Percentiles rank a stretch among this genome's conserved stretches.
phyloP scores from a whole-genome alignment of 2,888 invertebrate species.

The Dicranocentrus wangi region DNA sequence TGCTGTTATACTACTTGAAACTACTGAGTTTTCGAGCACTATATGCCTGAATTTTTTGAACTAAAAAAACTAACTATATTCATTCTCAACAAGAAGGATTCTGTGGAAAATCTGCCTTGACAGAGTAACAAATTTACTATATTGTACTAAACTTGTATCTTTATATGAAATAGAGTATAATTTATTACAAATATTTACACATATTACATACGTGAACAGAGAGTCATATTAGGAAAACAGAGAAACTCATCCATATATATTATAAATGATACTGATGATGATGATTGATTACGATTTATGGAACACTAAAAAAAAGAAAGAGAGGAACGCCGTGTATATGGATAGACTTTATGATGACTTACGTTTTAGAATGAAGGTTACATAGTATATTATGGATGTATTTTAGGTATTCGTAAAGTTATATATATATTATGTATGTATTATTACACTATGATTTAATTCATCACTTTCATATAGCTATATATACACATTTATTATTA shows the following conservation, averaged over 20 bases:
- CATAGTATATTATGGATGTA: no score
- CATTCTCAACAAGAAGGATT: constrained; percentile 56
- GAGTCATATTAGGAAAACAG: constrained; percentile 45
- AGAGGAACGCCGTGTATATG: not conserved
- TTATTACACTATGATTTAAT: no score
- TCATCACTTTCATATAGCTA: no score
- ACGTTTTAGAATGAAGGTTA: no score
- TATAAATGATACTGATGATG: constrained; percentile 4
- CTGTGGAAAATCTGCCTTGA: constrained; percentile 65
- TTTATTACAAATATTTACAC: constrained; percentile 55
- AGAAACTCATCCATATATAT: constrained; percentile 3
- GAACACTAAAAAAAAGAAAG: no score
- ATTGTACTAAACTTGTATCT: constrained; percentile 58
- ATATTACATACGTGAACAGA: constrained; percentile 19
- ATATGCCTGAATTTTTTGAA: constrained; percentile 56
- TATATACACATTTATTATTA: not conserved
- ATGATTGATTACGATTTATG: no score
- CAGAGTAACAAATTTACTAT: constrained; percentile 61
- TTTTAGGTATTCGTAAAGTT: no score
- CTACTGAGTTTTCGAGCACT: constrained; percentile 50
- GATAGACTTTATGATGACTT: not conserved
- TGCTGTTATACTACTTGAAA: constrained; percentile 39
- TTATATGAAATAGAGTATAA: constrained; percentile 58
- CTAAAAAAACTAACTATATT: constrained; percentile 35
- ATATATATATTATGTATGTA: no score